Evolutionary conservation across 1,140 invertebrate species (phyloP).

Genomic region (Meloidogyne exigua): DNA sequence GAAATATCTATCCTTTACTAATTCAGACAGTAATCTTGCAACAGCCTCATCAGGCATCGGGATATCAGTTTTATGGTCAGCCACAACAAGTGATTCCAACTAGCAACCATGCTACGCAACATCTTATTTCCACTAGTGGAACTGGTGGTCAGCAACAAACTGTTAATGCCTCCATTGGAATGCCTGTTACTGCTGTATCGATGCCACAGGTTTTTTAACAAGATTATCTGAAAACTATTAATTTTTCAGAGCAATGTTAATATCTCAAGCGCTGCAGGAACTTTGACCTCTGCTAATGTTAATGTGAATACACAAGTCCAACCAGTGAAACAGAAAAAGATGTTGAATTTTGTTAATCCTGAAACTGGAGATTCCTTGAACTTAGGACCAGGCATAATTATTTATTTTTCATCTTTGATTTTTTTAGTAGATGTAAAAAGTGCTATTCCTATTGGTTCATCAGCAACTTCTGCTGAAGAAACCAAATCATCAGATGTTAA

Average conservation of each 20-base stretch:
- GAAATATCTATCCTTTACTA: no score
- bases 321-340: not conserved
- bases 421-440: not conserved
- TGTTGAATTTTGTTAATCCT: not conserved
- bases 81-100: not conserved
- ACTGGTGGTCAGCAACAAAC: not conserved
- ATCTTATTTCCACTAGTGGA: not conserved
- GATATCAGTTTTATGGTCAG: not conserved
- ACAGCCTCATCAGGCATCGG: not conserved
- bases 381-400: not conserved
- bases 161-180: not conserved
- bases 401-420: not conserved
- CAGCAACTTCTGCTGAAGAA: not conserved
- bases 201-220: not conserved
- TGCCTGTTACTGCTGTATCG: not conserved
- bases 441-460: not conserved
- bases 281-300: not conserved
- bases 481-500: not conserved
- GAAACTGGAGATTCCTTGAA: not conserved
- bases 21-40: not conserved
- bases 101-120: not conserved
- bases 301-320: not conserved
- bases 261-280: not conserved
- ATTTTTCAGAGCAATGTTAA: not conserved
- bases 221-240: not conserved